Evolutionary conservation across 2,888 invertebrate species (phyloP).

Genomic region (Cephus pulcher): DNA sequence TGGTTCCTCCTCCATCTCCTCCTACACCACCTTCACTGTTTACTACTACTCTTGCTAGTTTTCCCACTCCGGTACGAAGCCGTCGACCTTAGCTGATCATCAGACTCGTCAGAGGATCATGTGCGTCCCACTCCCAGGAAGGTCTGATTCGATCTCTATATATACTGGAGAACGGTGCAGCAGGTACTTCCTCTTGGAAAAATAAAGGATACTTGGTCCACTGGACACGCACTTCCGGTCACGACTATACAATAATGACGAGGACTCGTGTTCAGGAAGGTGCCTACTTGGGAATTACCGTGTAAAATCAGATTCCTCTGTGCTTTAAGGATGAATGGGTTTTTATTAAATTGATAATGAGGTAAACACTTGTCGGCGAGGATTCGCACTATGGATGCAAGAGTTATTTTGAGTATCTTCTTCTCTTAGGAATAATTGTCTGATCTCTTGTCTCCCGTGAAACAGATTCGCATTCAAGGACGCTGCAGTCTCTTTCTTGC

Average conservation of each 20-base stretch:
- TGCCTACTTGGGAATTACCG: neutral
- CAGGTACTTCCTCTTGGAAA: conserved; percentile 47
- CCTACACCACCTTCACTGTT: conserved; percentile 13
- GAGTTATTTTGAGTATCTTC: neutral
- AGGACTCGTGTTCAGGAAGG: neutral
- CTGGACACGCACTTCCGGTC: conserved; percentile 55
- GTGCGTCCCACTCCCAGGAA: neutral
- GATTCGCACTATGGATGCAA: neutral
- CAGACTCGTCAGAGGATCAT: neutral
- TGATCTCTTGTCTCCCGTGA: neutral
- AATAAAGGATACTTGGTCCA: conserved; percentile 53
- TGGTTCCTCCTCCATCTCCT: conserved; percentile 34
- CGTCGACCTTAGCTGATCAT: neutral
- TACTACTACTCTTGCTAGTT: conserved; percentile 24
- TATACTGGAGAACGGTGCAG: neutral
- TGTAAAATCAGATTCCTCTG: neutral
- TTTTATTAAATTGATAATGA: neutral
- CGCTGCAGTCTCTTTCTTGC: neutral
- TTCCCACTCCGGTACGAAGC: conserved; percentile 24
- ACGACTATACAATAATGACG: neutral
- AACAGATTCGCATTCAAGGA: neutral
- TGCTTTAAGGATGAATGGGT: neutral
- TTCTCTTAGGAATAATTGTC: neutral
- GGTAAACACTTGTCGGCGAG: neutral
- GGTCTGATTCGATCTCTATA: conserved; percentile 1